Conservation (phyloP, 1,140 invertebrate species). For the Spodoptera litura region DNA sequence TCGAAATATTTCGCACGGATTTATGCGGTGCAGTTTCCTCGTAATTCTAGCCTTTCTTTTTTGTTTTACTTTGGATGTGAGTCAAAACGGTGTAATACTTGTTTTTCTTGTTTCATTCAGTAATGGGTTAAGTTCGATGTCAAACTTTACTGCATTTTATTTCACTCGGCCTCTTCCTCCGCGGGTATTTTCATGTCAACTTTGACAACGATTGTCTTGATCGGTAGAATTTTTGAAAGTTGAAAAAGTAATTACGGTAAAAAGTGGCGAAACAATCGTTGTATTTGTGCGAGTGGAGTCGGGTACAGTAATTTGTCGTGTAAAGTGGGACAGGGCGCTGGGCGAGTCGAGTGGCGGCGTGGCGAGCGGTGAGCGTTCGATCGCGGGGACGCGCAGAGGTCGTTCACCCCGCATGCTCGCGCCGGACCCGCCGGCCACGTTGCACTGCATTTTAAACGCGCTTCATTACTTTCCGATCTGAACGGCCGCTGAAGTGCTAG, state of each 20-base stretch:
- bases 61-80: conserved; percentile 1
- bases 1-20: conserved; percentile 24
- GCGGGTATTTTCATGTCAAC: conserved; percentile 13
- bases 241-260: conserved; percentile 31
- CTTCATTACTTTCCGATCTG: conserved; percentile 48
- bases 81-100: background rate
- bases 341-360: conserved; percentile 40
- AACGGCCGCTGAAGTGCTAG: conserved; percentile 20
- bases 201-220: conserved; percentile 11
- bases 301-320: conserved; percentile 66
- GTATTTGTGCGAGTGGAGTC: conserved; percentile 12
- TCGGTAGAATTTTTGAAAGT: conserved; percentile 24
- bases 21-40: conserved; percentile 26
- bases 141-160: background rate
- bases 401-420: conserved; percentile 73
- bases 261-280: conserved; percentile 17
- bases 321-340: conserved; percentile 62
- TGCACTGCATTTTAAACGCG: conserved; percentile 48
- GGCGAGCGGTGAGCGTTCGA: conserved; percentile 68
- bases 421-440: conserved; percentile 53
- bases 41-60: background rate
- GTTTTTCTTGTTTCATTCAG: background rate
- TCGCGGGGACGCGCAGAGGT: conserved; percentile 78
- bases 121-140: background rate
- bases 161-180: background rate